phyloP scores from a whole-genome alignment of 2,797 vertebrate species.

The Potorous gilbertii region DNA sequence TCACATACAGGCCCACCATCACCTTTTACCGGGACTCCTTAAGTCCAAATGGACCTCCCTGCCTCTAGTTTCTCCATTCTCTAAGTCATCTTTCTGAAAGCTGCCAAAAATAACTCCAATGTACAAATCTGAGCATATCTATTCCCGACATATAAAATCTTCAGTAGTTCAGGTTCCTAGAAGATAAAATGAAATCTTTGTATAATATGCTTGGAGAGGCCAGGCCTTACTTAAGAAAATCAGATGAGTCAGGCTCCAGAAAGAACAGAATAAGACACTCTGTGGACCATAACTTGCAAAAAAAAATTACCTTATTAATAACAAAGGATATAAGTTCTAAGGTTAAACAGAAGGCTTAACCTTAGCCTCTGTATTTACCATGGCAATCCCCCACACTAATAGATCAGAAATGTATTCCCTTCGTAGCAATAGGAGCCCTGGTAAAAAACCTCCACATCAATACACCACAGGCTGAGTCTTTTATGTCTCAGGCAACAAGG shows the following conservation, averaged over 20 bases:
- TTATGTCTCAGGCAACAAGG: not conserved
- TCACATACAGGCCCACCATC: not conserved
- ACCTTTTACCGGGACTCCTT: not conserved
- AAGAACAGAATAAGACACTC: not conserved
- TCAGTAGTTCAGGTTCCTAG: not conserved
- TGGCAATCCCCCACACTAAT: not conserved
- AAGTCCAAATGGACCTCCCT: not conserved
- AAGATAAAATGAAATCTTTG: not conserved
- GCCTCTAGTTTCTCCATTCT: not conserved
- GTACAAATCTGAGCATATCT: not conserved
- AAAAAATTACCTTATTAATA: too few relatives aligned
- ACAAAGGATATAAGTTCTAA: too few relatives aligned
- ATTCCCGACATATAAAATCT: not conserved
- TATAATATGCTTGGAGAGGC: not conserved
- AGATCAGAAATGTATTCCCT: not conserved
- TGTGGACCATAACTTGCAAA: not conserved
- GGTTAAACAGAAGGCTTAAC: too few relatives aligned
- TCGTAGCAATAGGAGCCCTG: not conserved
- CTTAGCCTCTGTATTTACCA: not conserved
- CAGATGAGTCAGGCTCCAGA: not conserved
- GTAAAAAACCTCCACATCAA: not conserved
- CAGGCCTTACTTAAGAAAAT: not conserved
- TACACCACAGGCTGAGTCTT: not conserved
- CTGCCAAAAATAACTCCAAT: not conserved
- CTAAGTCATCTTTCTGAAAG: not conserved